Evolutionary conservation across 2,113 vertebrate species (phyloP).

Genomic region (Cyphomyrus discorhynchus): DNA sequence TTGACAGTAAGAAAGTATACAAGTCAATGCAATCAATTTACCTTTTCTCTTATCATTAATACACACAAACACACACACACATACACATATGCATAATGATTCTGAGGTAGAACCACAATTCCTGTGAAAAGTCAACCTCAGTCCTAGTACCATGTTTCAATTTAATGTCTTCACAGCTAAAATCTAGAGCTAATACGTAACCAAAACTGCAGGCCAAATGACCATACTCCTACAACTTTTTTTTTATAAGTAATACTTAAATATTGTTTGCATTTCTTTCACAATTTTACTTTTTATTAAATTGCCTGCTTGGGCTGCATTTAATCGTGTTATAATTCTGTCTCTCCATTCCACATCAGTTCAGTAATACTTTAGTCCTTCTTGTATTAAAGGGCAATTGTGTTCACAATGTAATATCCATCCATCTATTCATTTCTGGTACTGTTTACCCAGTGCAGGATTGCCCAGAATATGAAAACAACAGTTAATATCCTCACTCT

Average conservation of each 20-base stretch:
- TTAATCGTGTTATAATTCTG: neutral
- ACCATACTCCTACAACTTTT: neutral
- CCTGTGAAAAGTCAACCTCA: neutral
- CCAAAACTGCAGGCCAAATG: neutral
- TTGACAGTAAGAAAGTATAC: slow-evolving; percentile 1
- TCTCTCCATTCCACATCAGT: neutral
- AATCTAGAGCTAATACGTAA: neutral
- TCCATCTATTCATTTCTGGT: neutral
- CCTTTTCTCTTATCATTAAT: neutral
- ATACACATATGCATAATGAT: neutral
- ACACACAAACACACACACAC: neutral
- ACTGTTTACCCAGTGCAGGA: neutral
- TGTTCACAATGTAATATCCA: neutral
- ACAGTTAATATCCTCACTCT: neutral
- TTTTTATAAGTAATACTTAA: neutral
- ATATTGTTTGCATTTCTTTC: neutral
- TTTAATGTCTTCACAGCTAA: neutral
- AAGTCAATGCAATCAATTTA: neutral
- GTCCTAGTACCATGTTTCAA: neutral
- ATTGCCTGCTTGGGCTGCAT: neutral
- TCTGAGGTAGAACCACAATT: neutral
- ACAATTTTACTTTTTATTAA: neutral
- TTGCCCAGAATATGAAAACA: neutral
- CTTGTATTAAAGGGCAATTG: neutral
- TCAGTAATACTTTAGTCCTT: neutral